phyloP scores from a whole-genome alignment of 2,888 invertebrate species.

The Oscheius myriophilus region DNA sequence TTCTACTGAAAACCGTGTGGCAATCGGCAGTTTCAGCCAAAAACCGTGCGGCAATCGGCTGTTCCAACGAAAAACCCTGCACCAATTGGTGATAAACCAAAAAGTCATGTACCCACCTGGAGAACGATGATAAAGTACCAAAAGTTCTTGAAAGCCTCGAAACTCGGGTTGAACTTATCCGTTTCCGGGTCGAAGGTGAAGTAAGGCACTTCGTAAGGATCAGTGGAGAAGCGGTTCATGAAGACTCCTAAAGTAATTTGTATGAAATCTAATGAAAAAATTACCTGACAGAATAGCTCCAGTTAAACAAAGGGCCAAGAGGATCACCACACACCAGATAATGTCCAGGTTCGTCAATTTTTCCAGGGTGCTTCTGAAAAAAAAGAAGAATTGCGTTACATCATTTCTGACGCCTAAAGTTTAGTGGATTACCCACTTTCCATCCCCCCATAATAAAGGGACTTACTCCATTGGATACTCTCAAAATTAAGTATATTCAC shows the following conservation, averaged over 20 bases:
- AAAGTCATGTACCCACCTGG: constrained; percentile 83
- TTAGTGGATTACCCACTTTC: too few species aligned
- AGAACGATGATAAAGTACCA: constrained; percentile 94
- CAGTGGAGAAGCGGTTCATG: constrained; percentile 16
- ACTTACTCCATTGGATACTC: neutral
- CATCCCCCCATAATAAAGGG: too few species aligned
- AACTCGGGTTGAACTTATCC: constrained; percentile 35
- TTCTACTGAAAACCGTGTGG: too few species aligned
- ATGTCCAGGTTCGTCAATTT: constrained; percentile 75
- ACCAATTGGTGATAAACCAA: too few species aligned
- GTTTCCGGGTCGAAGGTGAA: constrained; percentile 29
- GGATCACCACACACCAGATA: constrained; percentile 76
- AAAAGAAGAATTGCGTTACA: too few species aligned
- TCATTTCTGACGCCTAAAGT: too few species aligned
- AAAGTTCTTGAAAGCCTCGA: constrained; percentile 86
- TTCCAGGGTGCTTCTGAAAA: constrained; percentile 48
- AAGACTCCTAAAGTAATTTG: constrained; percentile 5
- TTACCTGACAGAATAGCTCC: constrained; percentile 80
- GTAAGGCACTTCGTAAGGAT: constrained; percentile 44
- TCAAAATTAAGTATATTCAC: too few species aligned
- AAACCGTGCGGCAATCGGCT: too few species aligned
- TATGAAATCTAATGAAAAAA: neutral
- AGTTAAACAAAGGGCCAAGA: constrained; percentile 86
- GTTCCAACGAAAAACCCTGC: too few species aligned
- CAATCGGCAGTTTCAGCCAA: too few species aligned